These are phyloP conservation scores for Girardia tigrina DNA, from an alignment of 2,888 invertebrate species.

Conservation along the genomic window DNA sequence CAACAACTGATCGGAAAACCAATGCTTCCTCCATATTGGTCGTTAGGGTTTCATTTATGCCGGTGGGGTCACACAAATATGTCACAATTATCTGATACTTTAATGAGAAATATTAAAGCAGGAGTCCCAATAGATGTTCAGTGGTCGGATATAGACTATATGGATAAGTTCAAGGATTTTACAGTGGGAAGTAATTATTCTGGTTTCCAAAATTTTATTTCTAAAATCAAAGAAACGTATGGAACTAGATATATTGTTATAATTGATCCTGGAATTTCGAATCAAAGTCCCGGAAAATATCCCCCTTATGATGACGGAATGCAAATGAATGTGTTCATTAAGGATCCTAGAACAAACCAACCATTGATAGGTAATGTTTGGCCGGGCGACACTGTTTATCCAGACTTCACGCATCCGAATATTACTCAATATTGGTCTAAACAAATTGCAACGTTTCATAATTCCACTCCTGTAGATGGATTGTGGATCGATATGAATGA, in stretches of 20 bases:
- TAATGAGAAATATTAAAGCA: slow-evolving; percentile 42
- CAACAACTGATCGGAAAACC: slow-evolving; percentile 59
- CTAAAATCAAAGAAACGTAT: slow-evolving; percentile 38
- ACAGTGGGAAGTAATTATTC: slow-evolving; percentile 41
- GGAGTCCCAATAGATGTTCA: slow-evolving; percentile 46
- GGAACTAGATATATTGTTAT: slow-evolving; percentile 33
- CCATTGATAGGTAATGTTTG: slow-evolving; percentile 42
- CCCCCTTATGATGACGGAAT: slow-evolving; percentile 42
- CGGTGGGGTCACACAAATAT: slow-evolving; percentile 53
- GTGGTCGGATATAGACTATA: slow-evolving; percentile 46
- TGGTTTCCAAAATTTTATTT: slow-evolving; percentile 41
- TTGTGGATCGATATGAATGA: slow-evolving; percentile 50
- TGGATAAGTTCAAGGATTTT: slow-evolving; percentile 42
- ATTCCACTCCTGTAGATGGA: slow-evolving; percentile 42
- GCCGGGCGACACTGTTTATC: slow-evolving; percentile 43
- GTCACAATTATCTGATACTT: slow-evolving; percentile 42
- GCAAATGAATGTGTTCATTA: slow-evolving; percentile 41
- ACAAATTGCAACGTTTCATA: slow-evolving; percentile 39
- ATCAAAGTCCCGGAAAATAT: slow-evolving; percentile 39
- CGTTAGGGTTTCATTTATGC: slow-evolving; percentile 72
- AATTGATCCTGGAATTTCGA: slow-evolving; percentile 32
- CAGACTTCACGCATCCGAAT: slow-evolving; percentile 44
- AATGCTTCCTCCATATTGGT: slow-evolving; percentile 72
- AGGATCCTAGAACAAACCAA: slow-evolving; percentile 54
- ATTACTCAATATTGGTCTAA: slow-evolving; percentile 42